Evolutionary conservation across 2,113 vertebrate species (phyloP), one percentile per base, ranked within the genome.

Genomic region (Limanda limanda): DNA sequence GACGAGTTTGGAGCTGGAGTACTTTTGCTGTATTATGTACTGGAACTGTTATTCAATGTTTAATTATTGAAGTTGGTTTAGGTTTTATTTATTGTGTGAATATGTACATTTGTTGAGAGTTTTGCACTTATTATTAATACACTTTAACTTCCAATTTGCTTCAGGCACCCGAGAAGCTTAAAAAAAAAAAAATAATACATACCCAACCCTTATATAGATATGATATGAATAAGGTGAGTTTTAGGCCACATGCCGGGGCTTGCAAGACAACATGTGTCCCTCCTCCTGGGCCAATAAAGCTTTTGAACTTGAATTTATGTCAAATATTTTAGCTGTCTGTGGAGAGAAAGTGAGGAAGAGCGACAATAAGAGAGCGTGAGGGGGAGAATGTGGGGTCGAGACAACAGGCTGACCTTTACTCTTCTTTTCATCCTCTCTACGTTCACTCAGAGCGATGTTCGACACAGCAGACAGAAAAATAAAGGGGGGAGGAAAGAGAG

Each of bases 321-420:
- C 37, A 48, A 35, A 67, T 55, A 47, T 68, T 68, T 73, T 23
- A 51, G 12, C 4, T 24, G 24, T 47, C 47, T 40, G 24, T 11
- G 21, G 21, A 58, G 59, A 64, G 57, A 27, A 31, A 57, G 35
- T 27, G 61, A 60, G 42, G 51, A 27, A 24, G 37, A 48, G 55
- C 9, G 17, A 60, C 25, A 48, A 60, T 4, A 7, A 47, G 3
- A 12, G 60, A 14, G 27, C 14, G 3, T 67, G n/a, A 68, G 35
- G 23, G 12, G 52, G 59, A 27, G 65, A 61, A 35, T 27, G 70
- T 63, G 25, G 57, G 45, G 61, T 63, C 10, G 4, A 63, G 74
- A 74, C 63, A 37, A 52, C 68, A 74, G 61, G 62, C 68, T 62
- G 80, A 86, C 76, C 79, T 69, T 76, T 79, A 37, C 68, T 75